These are phyloP conservation scores for Paracentrotus lividus DNA, from an alignment of 53 echinoderm and acorn worm genomes.

Conservation along the genomic window DNA sequence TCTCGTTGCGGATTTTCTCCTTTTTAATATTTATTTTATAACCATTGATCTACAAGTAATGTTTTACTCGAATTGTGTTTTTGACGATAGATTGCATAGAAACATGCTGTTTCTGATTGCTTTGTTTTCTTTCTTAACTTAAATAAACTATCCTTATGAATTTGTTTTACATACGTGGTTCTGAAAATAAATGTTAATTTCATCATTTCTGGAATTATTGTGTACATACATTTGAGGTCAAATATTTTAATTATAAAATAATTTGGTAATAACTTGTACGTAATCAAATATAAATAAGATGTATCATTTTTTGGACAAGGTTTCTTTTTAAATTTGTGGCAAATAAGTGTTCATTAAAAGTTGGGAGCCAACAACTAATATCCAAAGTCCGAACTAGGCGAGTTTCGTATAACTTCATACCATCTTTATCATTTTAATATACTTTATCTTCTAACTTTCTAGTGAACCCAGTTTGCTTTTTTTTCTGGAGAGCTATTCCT, in stretches of 20 bases:
- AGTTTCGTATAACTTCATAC: background rate
- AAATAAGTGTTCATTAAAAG: background rate
- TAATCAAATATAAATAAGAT: background rate
- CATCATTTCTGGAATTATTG: too few relatives aligned
- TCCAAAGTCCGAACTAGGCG: background rate
- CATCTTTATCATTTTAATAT: too few relatives aligned
- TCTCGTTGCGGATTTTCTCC: too few relatives aligned
- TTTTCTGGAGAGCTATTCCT: too few relatives aligned
- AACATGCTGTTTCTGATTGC: background rate
- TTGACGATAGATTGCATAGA: background rate
- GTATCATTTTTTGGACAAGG: background rate
- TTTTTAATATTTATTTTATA: too few relatives aligned
- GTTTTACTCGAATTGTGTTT: background rate
- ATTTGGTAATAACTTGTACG: background rate
- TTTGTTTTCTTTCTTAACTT: background rate
- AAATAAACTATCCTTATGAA: background rate
- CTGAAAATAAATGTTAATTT: background rate
- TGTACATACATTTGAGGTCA: background rate
- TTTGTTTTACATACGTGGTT: background rate
- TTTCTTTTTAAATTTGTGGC: background rate
- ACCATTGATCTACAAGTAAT: too few relatives aligned
- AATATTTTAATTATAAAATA: background rate
- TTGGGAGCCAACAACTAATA: background rate
- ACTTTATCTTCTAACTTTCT: too few relatives aligned
- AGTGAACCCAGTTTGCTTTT: too few relatives aligned